Conservation (phyloP, 2,888 invertebrate genomes). For the Patella ulyssiponensis region DNA sequence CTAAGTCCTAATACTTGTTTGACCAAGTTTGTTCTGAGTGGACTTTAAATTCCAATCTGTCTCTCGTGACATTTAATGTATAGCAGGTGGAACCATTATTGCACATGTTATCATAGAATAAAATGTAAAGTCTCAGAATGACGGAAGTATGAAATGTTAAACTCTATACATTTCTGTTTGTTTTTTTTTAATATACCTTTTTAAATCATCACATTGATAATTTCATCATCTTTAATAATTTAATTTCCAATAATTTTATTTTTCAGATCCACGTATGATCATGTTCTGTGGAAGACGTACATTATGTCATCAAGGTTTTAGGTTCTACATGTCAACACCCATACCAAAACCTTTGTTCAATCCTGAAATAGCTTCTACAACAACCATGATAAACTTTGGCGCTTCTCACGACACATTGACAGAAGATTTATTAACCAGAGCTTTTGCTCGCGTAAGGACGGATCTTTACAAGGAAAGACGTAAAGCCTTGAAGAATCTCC, state of each 20-base stretch:
- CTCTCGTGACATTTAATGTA: no score
- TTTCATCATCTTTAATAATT: no score
- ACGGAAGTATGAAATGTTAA: no score
- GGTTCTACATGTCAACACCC: conserved; percentile 63
- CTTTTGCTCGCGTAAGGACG: conserved; percentile 65
- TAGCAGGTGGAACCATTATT: no score
- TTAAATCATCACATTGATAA: no score
- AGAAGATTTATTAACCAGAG: conserved; percentile 66
- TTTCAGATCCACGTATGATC: conserved; percentile 67
- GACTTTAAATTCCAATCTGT: no score
- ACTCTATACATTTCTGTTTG: no score
- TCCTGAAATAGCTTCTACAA: conserved; percentile 63
- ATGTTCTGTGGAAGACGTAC: conserved; percentile 67
- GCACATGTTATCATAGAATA: no score
- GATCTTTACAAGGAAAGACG: conserved; percentile 64
- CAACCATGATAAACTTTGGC: conserved; percentile 68
- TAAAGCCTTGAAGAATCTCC: conserved; percentile 57
- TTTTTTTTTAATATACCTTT: no score
- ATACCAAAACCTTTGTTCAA: conserved; percentile 63
- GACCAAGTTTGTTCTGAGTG: no score
- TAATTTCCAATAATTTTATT: neutral
- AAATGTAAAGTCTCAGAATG: no score
- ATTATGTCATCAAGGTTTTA: conserved; percentile 68
- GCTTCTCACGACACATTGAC: conserved; percentile 66
- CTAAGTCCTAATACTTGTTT: no score